These are phyloP conservation scores for Rugalucina vietnamica DNA, from an alignment of 2,888 invertebrate species.

Conservation along the genomic window DNA sequence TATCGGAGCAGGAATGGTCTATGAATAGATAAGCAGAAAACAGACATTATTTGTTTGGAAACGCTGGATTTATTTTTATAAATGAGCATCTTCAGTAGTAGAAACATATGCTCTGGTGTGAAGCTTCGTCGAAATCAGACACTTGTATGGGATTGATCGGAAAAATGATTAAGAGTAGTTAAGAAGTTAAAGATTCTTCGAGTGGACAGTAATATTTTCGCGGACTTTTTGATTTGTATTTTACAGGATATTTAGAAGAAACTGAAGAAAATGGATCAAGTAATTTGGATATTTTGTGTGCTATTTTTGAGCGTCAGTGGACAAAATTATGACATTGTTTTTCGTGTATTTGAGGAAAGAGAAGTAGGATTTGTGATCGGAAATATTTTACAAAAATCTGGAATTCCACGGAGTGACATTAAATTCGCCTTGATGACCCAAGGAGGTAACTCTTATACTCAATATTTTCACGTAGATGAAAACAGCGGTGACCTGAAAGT, in stretches of 20 bases:
- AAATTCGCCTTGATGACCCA: slow-evolving; percentile 43
- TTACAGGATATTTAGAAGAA: neutral
- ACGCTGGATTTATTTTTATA: neutral
- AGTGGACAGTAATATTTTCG: neutral
- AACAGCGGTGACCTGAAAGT: slow-evolving; percentile 59
- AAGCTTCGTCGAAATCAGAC: neutral
- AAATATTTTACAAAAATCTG: slow-evolving; percentile 62
- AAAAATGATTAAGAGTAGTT: neutral
- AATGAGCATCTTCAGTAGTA: neutral
- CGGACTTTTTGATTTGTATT: neutral
- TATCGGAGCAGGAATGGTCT: neutral
- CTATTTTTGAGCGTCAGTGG: neutral
- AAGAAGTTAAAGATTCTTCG: neutral
- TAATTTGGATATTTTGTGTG: neutral
- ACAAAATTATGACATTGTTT: slow-evolving; percentile 34
- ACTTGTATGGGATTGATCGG: neutral
- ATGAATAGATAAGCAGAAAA: neutral
- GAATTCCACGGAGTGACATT: slow-evolving; percentile 51
- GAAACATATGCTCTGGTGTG: neutral
- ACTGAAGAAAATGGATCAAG: neutral
- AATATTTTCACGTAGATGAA: slow-evolving; percentile 59
- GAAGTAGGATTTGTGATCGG: slow-evolving; percentile 65
- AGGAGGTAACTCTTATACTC: slow-evolving; percentile 44
- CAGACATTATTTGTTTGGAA: neutral
- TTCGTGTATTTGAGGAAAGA: slow-evolving; percentile 67